A percentile compares a stretch with the other conserved stretches of the same genome.
Evolutionary conservation across 2,888 invertebrate species (phyloP).

Genomic region (Congeria kusceri): DNA sequence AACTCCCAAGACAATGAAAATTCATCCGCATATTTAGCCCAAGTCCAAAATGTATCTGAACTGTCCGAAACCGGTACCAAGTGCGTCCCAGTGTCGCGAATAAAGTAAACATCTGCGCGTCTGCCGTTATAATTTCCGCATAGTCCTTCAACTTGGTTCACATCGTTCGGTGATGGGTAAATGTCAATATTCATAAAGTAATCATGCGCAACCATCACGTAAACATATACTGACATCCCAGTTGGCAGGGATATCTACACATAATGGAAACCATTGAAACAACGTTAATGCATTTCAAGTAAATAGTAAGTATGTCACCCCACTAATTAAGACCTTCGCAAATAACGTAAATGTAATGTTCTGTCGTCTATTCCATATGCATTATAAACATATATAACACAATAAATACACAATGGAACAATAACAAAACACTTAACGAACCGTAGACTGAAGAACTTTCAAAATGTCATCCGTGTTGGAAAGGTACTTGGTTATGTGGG

Average conservation of each 20-base stretch:
- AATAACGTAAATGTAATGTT: no score
- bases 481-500: slow-evolving; percentile 20
- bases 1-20: slow-evolving; percentile 38
- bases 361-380: no score
- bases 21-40: slow-evolving; percentile 9
- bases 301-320: no score
- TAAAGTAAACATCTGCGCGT: not conserved
- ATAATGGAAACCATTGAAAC: no score
- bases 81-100: not conserved
- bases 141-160: slow-evolving; percentile 14
- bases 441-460: slow-evolving; percentile 5
- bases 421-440: not conserved
- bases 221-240: slow-evolving; percentile 17
- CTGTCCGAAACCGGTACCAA: not conserved
- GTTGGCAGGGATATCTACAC: slow-evolving; percentile 19
- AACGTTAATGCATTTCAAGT: no score
- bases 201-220: slow-evolving; percentile 15
- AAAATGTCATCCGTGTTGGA: slow-evolving; percentile 22
- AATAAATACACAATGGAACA: no score
- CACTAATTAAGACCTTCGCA: no score
- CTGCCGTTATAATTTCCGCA: slow-evolving; percentile 31
- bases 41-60: not conserved
- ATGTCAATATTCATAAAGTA: slow-evolving; percentile 32
- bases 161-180: slow-evolving; percentile 7
- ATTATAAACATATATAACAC: no score